Conservation (phyloP, 2,113 vertebrate genomes). For the Drymodes brunneopygia region DNA sequence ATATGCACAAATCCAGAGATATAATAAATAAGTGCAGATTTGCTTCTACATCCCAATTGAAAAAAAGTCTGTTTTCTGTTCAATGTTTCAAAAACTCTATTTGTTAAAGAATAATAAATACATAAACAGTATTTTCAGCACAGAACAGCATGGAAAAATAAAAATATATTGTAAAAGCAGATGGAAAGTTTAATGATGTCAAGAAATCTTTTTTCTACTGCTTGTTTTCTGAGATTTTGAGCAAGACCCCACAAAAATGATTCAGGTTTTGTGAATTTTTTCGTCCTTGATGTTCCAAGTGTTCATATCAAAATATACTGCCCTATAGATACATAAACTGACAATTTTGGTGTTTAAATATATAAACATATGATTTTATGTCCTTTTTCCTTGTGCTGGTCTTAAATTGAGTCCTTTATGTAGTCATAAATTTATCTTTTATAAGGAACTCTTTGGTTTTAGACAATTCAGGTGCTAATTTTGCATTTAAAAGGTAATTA, state of each 20-base stretch:
- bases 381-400: not conserved
- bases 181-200: not conserved
- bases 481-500: slow-evolving; percentile 44
- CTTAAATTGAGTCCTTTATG: not conserved
- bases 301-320: not conserved
- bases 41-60: not conserved
- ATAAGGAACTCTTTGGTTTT: not conserved
- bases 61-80: not conserved
- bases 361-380: not conserved
- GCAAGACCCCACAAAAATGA: not conserved
- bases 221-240: not conserved
- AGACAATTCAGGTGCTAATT: slow-evolving; percentile 1
- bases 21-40: not conserved
- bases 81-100: not conserved
- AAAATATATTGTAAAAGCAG: not conserved
- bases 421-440: not conserved
- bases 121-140: not conserved
- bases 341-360: not conserved
- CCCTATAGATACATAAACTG: not conserved
- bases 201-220: not conserved
- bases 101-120: not conserved
- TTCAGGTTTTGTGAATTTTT: not conserved
- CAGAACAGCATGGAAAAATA: not conserved
- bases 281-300: not conserved
- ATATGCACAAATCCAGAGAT: not conserved